Base-by-base conservation (phyloP, 2,888 invertebrate genomes). In the Lycia hirtaria region DNA sequence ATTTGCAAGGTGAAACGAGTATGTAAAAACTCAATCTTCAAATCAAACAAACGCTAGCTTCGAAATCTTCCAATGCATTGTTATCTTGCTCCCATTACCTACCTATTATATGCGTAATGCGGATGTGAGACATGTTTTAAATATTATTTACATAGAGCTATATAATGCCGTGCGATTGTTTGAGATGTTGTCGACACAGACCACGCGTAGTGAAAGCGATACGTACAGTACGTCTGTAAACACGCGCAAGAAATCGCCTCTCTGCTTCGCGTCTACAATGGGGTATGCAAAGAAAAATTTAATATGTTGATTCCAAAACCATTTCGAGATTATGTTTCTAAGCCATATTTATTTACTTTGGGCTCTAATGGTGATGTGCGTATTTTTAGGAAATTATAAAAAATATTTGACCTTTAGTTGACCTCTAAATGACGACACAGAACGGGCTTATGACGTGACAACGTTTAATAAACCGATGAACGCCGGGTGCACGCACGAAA, bases 201-300 rank as follows among this genome's bases (percentile, higher is more conserved):
- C 24, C 54, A 47, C 56, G 49, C 48, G 52, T 48, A 44, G 62
- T 58, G 64, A 66, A 66, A 66, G 62, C 50, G 60, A 51, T 60
- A 55, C 33, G n/a, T 5, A n/a, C 12, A 6, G 19, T 44, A 28
- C n/a, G n/a, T n/a, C n/a, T 47, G 33, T 47, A 40, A 56, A 40
- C 44, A 32, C 17, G 24, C 30, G 22, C 14, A 32, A 19, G 33
- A 26, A 53, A 32, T 22, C 35, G 41, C 15, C 48, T 48, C 24
- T 30, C 35, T 28, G 33, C 22, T 38, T 37, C 3, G 19, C 19
- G 19, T 19, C 10, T 9, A 19, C 19, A 15, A 7, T 12, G 6
- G 4, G 6, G 14, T 14, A 14, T 0, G 33, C 17, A 7, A n/a
- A 1, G 0, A 35, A n/a, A n/a, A n/a, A n/a, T n/a, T n/a, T n/a